phyloP scores from a whole-genome alignment of 2,797 vertebrate genomes.

The Pseudochirops corinnae region DNA sequence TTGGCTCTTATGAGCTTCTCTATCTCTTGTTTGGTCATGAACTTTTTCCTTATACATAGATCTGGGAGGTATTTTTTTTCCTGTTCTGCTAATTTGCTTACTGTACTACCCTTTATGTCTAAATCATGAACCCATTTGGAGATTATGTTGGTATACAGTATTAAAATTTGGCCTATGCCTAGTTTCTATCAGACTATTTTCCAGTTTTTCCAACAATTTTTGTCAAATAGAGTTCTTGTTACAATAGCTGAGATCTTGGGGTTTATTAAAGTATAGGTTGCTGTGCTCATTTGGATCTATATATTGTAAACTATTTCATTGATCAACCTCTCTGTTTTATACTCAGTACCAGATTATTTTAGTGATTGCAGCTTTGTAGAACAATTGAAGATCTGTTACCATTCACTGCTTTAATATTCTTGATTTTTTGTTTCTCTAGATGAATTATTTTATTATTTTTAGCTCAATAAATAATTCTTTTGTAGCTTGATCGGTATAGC shows the following conservation, averaged over 20 bases:
- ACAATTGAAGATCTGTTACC: neutral
- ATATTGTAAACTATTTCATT: too few species aligned
- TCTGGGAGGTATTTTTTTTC: neutral
- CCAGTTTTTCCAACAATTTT: neutral
- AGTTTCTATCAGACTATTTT: neutral
- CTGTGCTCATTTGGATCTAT: too few species aligned
- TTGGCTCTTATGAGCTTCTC: neutral
- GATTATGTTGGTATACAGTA: neutral
- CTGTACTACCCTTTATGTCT: neutral
- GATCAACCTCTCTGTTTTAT: neutral
- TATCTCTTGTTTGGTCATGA: neutral
- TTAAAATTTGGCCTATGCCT: neutral
- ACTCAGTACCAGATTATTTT: neutral
- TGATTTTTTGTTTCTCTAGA: neutral
- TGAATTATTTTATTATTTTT: too few species aligned
- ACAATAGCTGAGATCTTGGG: too few species aligned
- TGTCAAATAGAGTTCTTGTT: neutral
- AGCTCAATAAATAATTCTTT: too few species aligned
- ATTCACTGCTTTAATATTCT: neutral
- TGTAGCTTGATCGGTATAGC: neutral
- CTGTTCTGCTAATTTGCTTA: neutral
- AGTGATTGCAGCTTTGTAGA: neutral
- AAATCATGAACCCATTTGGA: neutral
- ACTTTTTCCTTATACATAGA: neutral
- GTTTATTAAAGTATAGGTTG: too few species aligned